Percentiles rank a stretch among this genome's conserved stretches.
phyloP scores from a whole-genome alignment of 2,797 vertebrate species.

The Semaprochilodus insignis region DNA sequence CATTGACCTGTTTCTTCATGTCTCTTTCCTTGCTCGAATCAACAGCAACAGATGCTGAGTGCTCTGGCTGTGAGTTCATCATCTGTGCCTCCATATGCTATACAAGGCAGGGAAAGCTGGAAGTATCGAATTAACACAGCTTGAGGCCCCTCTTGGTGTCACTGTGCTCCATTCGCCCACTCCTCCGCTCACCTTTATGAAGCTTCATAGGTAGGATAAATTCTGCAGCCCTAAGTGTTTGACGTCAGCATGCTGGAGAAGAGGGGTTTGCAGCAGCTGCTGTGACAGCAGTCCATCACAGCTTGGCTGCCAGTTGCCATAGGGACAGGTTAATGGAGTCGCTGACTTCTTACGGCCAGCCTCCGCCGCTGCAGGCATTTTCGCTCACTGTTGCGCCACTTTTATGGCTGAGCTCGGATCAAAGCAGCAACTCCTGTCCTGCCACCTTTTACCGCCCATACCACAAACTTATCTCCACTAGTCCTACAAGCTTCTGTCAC shows the following conservation, averaged over 20 bases:
- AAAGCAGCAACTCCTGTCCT: slow-evolving; percentile 35
- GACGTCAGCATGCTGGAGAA: slow-evolving; percentile 38
- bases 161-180: not conserved
- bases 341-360: slow-evolving; percentile 34
- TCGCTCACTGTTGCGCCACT: slow-evolving; percentile 19
- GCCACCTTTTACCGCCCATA: slow-evolving; percentile 18
- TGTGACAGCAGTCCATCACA: slow-evolving; percentile 44
- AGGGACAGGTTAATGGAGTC: slow-evolving; percentile 64
- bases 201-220: slow-evolving; percentile 5
- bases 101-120: slow-evolving; percentile 7
- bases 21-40: not conserved
- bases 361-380: slow-evolving; percentile 26
- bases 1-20: slow-evolving; percentile 17
- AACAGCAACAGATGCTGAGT: slow-evolving; percentile 36
- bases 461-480: slow-evolving; percentile 6
- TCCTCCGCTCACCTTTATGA: not conserved
- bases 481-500: slow-evolving; percentile 3
- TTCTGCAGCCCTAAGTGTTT: slow-evolving; percentile 29
- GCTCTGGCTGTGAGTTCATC: slow-evolving; percentile 15
- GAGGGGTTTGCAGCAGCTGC: slow-evolving; percentile 49
- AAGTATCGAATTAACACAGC: slow-evolving; percentile 20
- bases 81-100: slow-evolving; percentile 28
- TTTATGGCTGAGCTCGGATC: slow-evolving; percentile 35
- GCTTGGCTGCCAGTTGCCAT: slow-evolving; percentile 23
- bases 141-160: not conserved